Conservation (phyloP, 2,113 vertebrate genomes). For the Psammodynastes pulverulentus region DNA sequence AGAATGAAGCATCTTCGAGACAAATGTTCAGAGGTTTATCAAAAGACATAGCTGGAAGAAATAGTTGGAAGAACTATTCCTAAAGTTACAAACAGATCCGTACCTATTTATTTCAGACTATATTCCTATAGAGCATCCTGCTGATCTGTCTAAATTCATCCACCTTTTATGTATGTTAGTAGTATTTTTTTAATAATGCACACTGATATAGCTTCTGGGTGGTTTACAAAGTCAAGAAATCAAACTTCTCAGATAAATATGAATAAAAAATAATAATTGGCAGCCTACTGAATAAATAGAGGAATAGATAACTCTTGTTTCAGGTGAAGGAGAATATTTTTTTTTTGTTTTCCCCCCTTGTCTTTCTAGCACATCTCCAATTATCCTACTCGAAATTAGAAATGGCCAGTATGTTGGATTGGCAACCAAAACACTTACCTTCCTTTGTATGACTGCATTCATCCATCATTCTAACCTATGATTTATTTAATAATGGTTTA, state of each 20-base stretch:
- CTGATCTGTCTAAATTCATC: not conserved
- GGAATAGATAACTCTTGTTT: not conserved
- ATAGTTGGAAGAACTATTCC: not conserved
- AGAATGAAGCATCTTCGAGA: not conserved
- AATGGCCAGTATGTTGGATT: not conserved
- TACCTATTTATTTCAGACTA: not conserved
- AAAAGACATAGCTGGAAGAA: not conserved
- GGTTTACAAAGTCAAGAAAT: not conserved
- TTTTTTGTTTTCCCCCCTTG: rapidly evolving
- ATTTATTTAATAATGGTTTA: not conserved
- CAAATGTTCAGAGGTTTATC: not conserved
- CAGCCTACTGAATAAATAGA: not conserved
- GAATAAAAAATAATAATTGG: not conserved
- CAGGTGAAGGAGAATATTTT: not conserved
- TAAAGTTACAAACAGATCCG: not conserved
- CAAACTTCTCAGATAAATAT: not conserved
- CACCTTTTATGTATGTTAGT: not conserved
- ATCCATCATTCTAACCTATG: not conserved
- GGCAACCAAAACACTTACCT: not conserved
- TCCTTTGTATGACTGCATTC: not conserved
- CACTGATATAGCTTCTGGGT: not conserved
- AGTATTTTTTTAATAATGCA: not conserved
- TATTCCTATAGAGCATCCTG: not conserved
- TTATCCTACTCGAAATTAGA: not conserved
- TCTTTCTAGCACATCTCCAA: not conserved